Base-by-base conservation (phyloP, 1,140 invertebrate species). In the Bradynema listronoti region DNA sequence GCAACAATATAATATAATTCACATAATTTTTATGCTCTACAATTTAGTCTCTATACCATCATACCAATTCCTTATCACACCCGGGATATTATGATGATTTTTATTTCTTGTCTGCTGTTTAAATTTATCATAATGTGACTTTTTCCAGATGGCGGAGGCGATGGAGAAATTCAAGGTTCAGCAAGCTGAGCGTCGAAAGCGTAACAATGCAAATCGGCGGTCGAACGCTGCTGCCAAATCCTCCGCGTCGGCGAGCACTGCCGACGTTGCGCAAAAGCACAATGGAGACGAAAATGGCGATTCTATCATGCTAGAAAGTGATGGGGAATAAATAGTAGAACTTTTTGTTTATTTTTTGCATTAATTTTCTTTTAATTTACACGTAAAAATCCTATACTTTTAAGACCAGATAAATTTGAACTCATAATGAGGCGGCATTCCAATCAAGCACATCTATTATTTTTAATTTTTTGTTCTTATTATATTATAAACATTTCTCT, bases 131-230 rank as follows among this genome's bases (percentile, higher is more conserved):
- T 55, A n/a, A 11, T 9, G 32, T n/a, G 11, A 53, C 11, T 54
- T 53, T 53, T 66, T 33, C 24, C 36, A 61, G 59, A 36, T 61
- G 30, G 30, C 27, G 24, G 59, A 61, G 16, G 59, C 57, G 16
- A 22, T 61, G 24, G 16, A 54, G 30, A 25, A 24, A 4, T 61
- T 32, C 33, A 33, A 24, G 16, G 32, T 39, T 19, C 45, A 61
- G 30, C 45, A 39, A 29, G 19, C 36, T n/a, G 32, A 57, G 25
- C 59, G 59, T 30, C 39, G 32, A 6, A 39, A 61, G 33, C n/a
- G 30, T n/a, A 39, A 56, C 4, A 49, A 29, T 36, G 49, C n/a
- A 16, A 29, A 34, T 49, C n/a, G 2, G 59, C n/a, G n/a, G n/a
- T n/a, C n/a, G n/a, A n/a, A n/a, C n/a, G n/a, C n/a, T n/a, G n/a